Conservation (phyloP, 2,888 invertebrate species). For the Folsomia manolachei region DNA sequence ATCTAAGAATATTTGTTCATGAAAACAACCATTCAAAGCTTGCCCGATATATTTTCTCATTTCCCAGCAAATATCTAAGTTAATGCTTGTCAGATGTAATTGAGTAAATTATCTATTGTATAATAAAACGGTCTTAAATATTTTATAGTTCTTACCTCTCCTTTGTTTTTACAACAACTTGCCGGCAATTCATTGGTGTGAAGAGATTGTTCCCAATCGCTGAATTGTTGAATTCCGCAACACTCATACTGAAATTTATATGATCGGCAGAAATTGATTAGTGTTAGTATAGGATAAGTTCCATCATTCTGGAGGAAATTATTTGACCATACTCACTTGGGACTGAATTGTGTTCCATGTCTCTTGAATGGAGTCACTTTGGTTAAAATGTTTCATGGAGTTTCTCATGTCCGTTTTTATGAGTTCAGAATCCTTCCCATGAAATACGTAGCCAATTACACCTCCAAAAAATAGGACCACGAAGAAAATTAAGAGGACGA, state of each 20-base stretch:
- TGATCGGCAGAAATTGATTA: not conserved
- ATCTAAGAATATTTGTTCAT: constrained; percentile 53
- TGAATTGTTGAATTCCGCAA: constrained; percentile 74
- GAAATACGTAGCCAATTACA: constrained; percentile 84
- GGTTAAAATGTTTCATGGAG: constrained; percentile 71
- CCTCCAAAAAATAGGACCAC: constrained; percentile 87
- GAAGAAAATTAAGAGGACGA: constrained; percentile 81
- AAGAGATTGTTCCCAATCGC: constrained; percentile 64
- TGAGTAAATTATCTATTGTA: not conserved
- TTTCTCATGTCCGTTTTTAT: constrained; percentile 75
- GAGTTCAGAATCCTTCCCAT: constrained; percentile 73
- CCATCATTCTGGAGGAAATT: constrained; percentile 23
- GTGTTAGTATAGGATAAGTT: constrained; percentile 15
- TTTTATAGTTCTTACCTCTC: constrained; percentile 26
- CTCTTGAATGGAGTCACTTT: constrained; percentile 66
- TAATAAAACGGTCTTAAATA: not conserved
- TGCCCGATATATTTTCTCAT: no score
- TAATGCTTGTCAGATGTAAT: no score
- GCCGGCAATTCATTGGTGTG: constrained; percentile 48
- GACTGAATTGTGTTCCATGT: constrained; percentile 88
- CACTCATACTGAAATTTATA: constrained; percentile 66
- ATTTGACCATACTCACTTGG: constrained; percentile 54
- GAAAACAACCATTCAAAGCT: not conserved
- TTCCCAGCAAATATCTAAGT: not conserved
- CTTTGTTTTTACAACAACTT: constrained; percentile 50